Evolutionary conservation across 2,888 invertebrate species (phyloP), one percentile per base, ranked within the genome.

Genomic region (Blastobasis lacticolella): DNA sequence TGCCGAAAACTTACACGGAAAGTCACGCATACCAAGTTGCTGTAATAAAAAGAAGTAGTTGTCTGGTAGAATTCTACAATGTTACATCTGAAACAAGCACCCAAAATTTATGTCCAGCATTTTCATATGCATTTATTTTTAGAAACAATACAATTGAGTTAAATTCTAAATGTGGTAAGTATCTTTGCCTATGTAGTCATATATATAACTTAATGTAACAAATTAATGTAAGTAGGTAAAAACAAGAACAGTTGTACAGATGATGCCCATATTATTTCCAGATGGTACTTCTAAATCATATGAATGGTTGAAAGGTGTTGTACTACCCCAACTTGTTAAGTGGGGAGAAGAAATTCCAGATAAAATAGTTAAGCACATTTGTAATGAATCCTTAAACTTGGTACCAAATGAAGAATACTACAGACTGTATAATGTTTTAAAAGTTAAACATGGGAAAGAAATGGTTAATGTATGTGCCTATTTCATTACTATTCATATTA

Each of bases 391-490:
- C 0, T 78, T 97, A 45, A 82, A 88, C 52, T 83, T 95, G 43
- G 83, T 97, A 4, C 81, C 91, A 8, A 74, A 91, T 8, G 93
- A 94, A 56, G 84, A 90, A 54, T 97, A 97, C 74, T 92, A 91
- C 64, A 68, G 75, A 37, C 85, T 93, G 54, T 97, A 97, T 71
- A 91, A 92, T 64, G 66, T 90, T 37, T 78, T 97, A 6, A 97
- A 97, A 74, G 69, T 84, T 1, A 95, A 94, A 75, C 95, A 97
- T 90, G 94, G 94, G 0, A 84, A 89, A 53, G 84, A 91, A 55
- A 90, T 96, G 72, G 91, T 95, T 7, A 89, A 93, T 88, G 94
- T 75, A 66, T 57, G 10, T 8, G 4, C 9, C 7, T 41, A 9
- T 41, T 41, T 8, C 7, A 41, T 41, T 41, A 9, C 7, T 8